Base-by-base conservation (phyloP, 2,113 vertebrate species). In the Mionectes macconnelli region DNA sequence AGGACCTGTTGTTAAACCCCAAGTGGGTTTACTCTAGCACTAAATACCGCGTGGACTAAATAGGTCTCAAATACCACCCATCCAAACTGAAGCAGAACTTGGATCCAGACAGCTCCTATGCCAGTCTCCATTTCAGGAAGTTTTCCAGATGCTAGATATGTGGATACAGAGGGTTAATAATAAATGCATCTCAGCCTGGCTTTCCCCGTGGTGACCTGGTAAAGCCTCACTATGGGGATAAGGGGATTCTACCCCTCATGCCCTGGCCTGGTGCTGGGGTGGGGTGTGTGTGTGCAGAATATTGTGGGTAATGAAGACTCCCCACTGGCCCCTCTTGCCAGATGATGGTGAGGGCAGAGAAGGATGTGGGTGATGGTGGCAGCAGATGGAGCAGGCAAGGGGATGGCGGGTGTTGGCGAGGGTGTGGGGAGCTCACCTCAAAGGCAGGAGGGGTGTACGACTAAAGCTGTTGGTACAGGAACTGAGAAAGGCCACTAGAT, bases 401-500 rank as follows among this genome's bases (percentile, higher is more conserved):
- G 82, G 89, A 78, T 87, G 95, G 89, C 33, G 73, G 47, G 63
- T 81, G 47, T 62, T 66, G 57, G 73, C 2, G 3, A 69, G 66
- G 73, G 44, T 55, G 53, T 14, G 2, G 82, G 93, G 82, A 69
- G 98, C 99, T 99, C 99, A 99, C 99, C 99, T 99, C 98, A 98
- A 99, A 99, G 99, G 99, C 99, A 99, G 99, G 98, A 99, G 98
- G 99, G 98, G 98, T 98, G 98, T 98, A 99, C 99, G 98, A 99
- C 98, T 98, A 98, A 98, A 98, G 98, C 98, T 99, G 98, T 98
- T 98, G 98, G 98, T 98, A 98, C 99, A 97, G 99, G 99, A 99
- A 98, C 98, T 99, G 99, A 99, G 98, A 99, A 99, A 99, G 99
- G 99, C 99, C 99, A 99, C 99, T 99, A 99, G 99, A 99, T 99